Conservation (phyloP, 1,140 invertebrate species). For the Drosophila ananassae region DNA sequence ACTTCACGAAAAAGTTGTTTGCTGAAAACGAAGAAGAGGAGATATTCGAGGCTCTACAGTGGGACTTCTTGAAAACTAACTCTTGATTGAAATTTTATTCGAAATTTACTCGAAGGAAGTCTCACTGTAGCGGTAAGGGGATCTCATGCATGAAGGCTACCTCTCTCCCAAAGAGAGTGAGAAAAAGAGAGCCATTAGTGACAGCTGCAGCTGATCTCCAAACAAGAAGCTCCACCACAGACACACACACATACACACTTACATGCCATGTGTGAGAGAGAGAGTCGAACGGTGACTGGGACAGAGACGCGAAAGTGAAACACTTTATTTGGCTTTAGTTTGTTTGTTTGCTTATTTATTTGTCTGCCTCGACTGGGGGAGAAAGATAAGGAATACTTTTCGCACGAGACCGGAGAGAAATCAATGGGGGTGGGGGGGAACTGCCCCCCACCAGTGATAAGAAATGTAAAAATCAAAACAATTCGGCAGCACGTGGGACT, state of each 20-base stretch:
- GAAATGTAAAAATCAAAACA: slow-evolving; percentile 11
- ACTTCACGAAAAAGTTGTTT: slow-evolving; percentile 58
- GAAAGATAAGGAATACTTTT: slow-evolving; percentile 54
- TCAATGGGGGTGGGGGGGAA: not conserved
- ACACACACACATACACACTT: no score
- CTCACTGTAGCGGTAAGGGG: slow-evolving; percentile 5
- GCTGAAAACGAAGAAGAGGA: slow-evolving; percentile 28
- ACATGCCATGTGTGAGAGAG: slow-evolving; percentile 15
- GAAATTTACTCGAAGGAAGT: no score
- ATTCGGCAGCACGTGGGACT: not conserved
- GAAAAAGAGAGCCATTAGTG: not conserved
- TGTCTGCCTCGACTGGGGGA: slow-evolving; percentile 13
- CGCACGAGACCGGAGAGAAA: slow-evolving; percentile 35
- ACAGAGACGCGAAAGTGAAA: slow-evolving; percentile 72
- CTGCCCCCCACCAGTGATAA: slow-evolving; percentile 5
- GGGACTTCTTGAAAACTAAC: not conserved
- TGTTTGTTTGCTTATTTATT: slow-evolving; percentile 24
- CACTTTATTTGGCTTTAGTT: slow-evolving; percentile 49
- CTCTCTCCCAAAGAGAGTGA: not conserved
- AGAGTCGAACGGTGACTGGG: slow-evolving; percentile 51
- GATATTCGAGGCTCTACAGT: slow-evolving; percentile 5
- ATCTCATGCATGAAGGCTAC: slow-evolving; percentile 53
- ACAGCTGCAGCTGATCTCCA: slow-evolving; percentile 71
- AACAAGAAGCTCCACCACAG: not conserved
- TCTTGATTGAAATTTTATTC: no score